Percentiles rank a stretch among this genome's conserved stretches.
Evolutionary conservation across 2,888 invertebrate genomes (phyloP).

Genomic region (Syrista parreyssii): DNA sequence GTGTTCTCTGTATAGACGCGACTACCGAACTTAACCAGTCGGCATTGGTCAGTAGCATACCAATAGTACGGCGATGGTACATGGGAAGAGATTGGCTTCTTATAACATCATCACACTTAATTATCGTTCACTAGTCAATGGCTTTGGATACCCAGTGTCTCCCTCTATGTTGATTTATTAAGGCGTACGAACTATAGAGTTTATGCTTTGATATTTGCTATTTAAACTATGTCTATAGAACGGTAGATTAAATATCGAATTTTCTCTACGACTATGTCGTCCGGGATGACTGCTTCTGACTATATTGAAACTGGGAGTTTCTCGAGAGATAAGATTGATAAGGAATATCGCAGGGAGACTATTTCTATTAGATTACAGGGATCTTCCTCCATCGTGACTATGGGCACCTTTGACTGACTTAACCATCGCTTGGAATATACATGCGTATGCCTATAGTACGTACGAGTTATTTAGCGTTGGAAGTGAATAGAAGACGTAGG

Average conservation of each 20-base stretch:
- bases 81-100: background rate
- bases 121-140: background rate
- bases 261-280: background rate
- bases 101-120: background rate
- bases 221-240: background rate
- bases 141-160: background rate
- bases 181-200: background rate
- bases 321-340: background rate
- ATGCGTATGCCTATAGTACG: background rate
- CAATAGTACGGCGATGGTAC: background rate
- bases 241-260: background rate
- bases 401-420: background rate
- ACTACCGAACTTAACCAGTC: background rate
- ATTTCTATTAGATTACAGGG: background rate
- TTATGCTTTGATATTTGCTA: background rate
- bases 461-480: background rate
- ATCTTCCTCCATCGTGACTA: background rate
- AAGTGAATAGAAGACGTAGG: background rate
- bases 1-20: background rate
- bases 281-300: background rate
- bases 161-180: background rate
- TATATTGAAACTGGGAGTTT: background rate
- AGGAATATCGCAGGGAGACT: background rate
- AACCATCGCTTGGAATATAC: background rate
- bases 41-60: background rate